Percentiles rank a stretch among this genome's conserved stretches.
These are phyloP conservation scores for Acanthosepion esculentum DNA, from an alignment of 2,888 invertebrate genomes.

Conservation along the genomic window DNA sequence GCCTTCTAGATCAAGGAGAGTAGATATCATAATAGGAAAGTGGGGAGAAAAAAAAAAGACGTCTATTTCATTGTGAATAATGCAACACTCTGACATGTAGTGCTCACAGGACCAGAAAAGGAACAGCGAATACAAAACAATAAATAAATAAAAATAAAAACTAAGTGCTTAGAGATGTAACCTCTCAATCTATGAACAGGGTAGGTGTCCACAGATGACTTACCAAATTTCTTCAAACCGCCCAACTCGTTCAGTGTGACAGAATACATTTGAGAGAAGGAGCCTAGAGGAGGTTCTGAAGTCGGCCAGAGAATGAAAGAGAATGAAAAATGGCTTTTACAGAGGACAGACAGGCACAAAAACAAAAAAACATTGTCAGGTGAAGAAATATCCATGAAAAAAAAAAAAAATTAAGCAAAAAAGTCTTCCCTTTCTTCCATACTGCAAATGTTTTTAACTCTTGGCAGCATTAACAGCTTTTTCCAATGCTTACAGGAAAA, in stretches of 20 bases:
- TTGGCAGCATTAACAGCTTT: neutral
- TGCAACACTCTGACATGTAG: neutral
- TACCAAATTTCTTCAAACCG: slow-evolving; percentile 36
- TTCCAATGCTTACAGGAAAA: neutral
- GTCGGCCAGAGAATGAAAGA: neutral
- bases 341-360: neutral
- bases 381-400: neutral
- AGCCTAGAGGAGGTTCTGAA: slow-evolving; percentile 36
- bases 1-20: neutral
- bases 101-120: neutral
- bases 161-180: slow-evolving; percentile 2
- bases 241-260: slow-evolving; percentile 25
- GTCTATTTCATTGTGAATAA: neutral
- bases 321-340: neutral
- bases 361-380: neutral
- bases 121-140: neutral
- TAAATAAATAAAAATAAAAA: neutral
- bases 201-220: neutral
- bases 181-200: neutral
- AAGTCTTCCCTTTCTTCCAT: neutral
- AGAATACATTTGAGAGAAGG: slow-evolving; percentile 47
- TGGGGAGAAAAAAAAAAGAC: neutral
- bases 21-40: neutral
- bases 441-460: neutral
- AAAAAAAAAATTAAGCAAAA: neutral